Base-by-base conservation (phyloP, 2,888 invertebrate species). In the Hydrotaea diabolus region DNA sequence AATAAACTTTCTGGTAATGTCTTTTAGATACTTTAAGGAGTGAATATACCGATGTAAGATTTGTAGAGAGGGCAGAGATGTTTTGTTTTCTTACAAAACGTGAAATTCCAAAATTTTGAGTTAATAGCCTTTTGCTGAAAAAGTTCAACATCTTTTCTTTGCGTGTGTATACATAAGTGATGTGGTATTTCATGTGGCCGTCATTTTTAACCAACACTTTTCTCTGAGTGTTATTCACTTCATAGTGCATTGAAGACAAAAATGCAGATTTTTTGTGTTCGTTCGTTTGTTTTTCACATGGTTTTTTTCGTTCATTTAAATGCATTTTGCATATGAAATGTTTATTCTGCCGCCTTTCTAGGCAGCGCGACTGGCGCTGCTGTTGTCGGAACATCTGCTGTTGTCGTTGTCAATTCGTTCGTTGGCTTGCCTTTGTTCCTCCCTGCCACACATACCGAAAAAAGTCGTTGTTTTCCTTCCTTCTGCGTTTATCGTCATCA, bases 291-390 rank as follows among this genome's bases (percentile, higher is more conserved):
- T 31, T 2, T 31, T 7, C 31, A 31, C 31, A 31, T 31, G n/a
- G 83, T 84, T 83, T 39, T 86, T 84, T 86, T 87, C 86, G 87
- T 87, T 87, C 87, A 87, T 86, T 59, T 88, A 82, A 87, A 86
- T 81, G 82, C 77, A 86, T 86, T 86, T 85, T 85, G 79, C 83
- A 85, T 82, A 80, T 49, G 79, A 69, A 79, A 81, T 74, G 13
- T 79, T 31, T 31, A 31, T 31, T 4, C 15, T 23, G 26, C 59
- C 26, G 39, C 43, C 43, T 76, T 64, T 19, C 31, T 5, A 4
- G n/a, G 7, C 31, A 31, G 31, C 31, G 2, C 31, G n/a, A 11
- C 36, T 57, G 11, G 5, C 26, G 19, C 23, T 76, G 73, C 46
- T 69, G 73, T 4, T 62, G 59, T 31, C 7, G 31, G 43, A 71